Evolutionary conservation across 1,140 invertebrate species (phyloP), one percentile per base, ranked within the genome.

Genomic region (Euschistus heros): DNA sequence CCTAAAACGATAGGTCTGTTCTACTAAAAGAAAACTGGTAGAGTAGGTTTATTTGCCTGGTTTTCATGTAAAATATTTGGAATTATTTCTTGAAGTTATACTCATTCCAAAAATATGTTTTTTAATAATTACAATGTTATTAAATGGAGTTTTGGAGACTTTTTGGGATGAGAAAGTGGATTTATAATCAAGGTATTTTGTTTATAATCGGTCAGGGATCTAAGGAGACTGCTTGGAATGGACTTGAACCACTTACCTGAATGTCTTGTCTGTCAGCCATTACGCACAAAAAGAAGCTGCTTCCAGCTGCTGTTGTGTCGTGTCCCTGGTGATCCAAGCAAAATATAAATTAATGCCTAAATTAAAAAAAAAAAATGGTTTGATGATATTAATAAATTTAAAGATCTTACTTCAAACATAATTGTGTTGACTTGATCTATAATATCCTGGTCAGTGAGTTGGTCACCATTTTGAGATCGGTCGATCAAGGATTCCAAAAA

Each of bases 401-500:
- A 7, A 42, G 6, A 27, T 26, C 75, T 78, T 72, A 89, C 89
- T 80, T 94, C 91, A 74, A 94, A 94, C 89, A 94, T 93, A 69
- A 94, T 94, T 1, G 91, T 94, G 73, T 93, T 89, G 0, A 94
- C 91, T 81, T 93, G 89, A 76, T 93, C 89, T 69, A 88, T 87
- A 67, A 97, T 93, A 78, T 96, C 93, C 52, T 87, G 52, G 17
- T 94, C 88, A 42, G 84, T 87, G 52, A 97, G 84, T 0, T 84
- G 77, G 5, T 86, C 84, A 13, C 86, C 90, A 68, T 86, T 86
- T 72, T 89, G 84, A 24, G 88, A 84, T 62, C 87, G 86, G 75
- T 93, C 88, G 22, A 98, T 82, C 70, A 98, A 77, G 55, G 96
- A 80, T 76, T 98, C 95, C 63, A 98, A 81, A 80, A 98, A 97